Conservation (phyloP, 2,113 vertebrate species). For the Dipodomys stephensi region DNA sequence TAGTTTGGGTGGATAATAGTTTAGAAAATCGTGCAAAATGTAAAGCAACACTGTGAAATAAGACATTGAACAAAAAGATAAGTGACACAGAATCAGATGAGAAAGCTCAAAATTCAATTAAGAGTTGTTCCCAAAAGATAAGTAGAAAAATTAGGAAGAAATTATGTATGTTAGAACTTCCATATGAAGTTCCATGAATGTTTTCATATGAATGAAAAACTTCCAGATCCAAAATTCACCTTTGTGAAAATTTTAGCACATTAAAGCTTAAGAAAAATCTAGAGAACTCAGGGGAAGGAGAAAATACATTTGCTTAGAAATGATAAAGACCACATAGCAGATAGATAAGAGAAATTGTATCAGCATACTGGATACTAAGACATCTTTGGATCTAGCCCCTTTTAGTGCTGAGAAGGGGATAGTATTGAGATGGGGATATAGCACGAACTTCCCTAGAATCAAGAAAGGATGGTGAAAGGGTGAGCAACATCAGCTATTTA, state of each 20-base stretch:
- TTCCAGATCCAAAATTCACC: not conserved
- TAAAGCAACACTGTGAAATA: not conserved
- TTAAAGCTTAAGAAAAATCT: not conserved
- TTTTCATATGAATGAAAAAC: not conserved
- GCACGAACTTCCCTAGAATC: not conserved
- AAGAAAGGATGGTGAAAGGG: not conserved
- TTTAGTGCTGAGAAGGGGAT: not conserved
- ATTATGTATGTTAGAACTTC: not conserved
- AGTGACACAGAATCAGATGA: not conserved
- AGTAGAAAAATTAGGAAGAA: not conserved
- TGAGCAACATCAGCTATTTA: not conserved
- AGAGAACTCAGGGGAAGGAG: not conserved
- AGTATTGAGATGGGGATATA: not conserved
- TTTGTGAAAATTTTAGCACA: conserved; percentile 17
- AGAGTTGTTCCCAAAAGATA: not conserved
- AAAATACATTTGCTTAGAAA: not conserved
- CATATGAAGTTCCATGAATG: too few species aligned
- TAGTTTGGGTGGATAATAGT: not conserved
- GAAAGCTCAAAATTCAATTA: conserved; percentile 25
- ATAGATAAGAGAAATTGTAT: not conserved
- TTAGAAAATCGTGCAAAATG: not conserved
- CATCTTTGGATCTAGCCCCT: not conserved
- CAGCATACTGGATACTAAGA: not conserved
- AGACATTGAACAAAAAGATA: conserved; percentile 8
- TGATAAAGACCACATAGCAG: not conserved